Percentiles rank a stretch among this genome's conserved stretches.
Conservation (phyloP, 2,113 vertebrate genomes). For the Mormyrus iriodes region DNA sequence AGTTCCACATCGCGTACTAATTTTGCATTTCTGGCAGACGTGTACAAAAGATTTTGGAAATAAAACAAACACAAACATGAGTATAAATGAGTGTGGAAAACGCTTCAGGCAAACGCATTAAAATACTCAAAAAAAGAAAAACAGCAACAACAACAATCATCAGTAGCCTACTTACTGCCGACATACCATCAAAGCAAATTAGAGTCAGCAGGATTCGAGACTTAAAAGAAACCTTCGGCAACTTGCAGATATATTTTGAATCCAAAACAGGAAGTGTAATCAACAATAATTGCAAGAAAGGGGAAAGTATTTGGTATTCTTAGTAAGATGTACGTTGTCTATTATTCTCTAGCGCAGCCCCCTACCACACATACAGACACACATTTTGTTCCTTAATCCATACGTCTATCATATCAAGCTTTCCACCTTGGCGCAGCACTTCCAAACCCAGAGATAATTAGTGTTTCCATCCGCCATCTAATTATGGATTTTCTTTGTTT, state of each 20-base stretch:
- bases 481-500: constrained; percentile 35
- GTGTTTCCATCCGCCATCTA: constrained; percentile 36
- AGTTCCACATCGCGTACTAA: background rate
- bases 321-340: background rate
- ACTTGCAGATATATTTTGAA: background rate
- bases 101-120: background rate
- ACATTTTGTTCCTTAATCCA: background rate
- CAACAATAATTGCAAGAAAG: background rate
- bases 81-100: background rate
- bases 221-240: background rate
- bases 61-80: background rate
- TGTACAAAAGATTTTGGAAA: background rate
- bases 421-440: background rate
- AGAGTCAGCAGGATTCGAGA: background rate
- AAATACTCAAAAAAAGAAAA: constrained; percentile 2
- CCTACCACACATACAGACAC: background rate
- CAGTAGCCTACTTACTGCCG: background rate
- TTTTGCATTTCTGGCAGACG: background rate
- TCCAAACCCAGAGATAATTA: background rate
- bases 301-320: background rate
- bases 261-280: background rate
- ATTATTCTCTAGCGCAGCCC: background rate
- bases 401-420: background rate
- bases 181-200: constrained; percentile 1
- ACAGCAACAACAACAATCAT: background rate